Evolutionary conservation across 2,888 invertebrate genomes (phyloP), one percentile per base, ranked within the genome.

Genomic region (Sepiola atlantica): DNA sequence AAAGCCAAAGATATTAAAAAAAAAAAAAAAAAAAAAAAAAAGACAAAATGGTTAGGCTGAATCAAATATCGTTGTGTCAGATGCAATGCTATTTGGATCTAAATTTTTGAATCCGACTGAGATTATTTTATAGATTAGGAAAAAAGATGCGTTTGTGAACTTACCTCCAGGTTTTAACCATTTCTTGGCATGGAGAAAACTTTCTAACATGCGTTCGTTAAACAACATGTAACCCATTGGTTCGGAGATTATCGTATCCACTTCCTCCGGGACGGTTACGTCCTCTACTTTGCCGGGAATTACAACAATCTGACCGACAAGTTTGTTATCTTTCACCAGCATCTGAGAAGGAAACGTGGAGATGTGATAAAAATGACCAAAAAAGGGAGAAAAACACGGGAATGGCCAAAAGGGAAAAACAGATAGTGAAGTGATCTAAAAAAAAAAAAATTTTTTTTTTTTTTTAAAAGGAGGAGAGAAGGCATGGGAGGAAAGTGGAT

Each of bases 211-310:
- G 95, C 99, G 98, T 97, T 99, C 99, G 98, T 99, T 99, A 97
- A 99, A 99, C 94, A 99, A 98, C 99, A 99, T 99, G 97, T 99
- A 99, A n/a, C 99, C 99, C 99, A 99, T 99, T 0, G 99, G 99
- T 97, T 99, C 99, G 2, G 99, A 99, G 96, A 99, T 99, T 96
- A 99, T 99, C 92, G 99, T 98, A 97, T 99, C 99, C 35, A 99
- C 99, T 96, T 98, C 98, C 97, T 99, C 99, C 1, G 99, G 99
- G 95, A 99, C 98, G 96, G 98, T 98, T 92, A 99, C 99, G 98
- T 99, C 99, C 97, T 99, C 99, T 95, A 99, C 99, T 98, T 99
- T 99, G 4, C 99, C 99, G 21, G 99, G 98, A 96, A 99, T 98
- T 12, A 99, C 99, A 95, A 98, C 98, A 95, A 99, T 99, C 96